Conservation (phyloP, 2,888 invertebrate genomes). For the Neuroscelio doddi region DNA sequence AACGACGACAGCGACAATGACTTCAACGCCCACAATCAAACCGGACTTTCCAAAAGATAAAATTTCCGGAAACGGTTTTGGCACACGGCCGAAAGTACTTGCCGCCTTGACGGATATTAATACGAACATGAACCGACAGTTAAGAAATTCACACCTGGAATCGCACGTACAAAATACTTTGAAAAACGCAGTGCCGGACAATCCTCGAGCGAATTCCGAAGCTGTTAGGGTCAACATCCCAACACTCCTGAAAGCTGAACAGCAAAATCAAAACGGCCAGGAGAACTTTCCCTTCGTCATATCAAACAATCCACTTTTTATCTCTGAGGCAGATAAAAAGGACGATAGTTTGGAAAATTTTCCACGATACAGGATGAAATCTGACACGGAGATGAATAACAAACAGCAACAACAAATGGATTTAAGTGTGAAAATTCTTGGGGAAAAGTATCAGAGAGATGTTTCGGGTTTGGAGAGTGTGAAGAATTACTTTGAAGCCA, state of each 20-base stretch:
- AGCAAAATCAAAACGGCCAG: slow-evolving; percentile 61
- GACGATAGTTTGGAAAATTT: slow-evolving; percentile 64
- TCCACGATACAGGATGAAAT: slow-evolving; percentile 62
- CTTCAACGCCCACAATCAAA: slow-evolving; percentile 35
- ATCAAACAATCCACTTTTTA: slow-evolving; percentile 67
- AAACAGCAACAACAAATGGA: slow-evolving; percentile 52
- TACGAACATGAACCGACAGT: slow-evolving; percentile 55
- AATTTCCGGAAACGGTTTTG: slow-evolving; percentile 60
- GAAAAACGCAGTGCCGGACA: slow-evolving; percentile 56
- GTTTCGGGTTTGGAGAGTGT: slow-evolving; percentile 65
- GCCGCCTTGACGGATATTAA: slow-evolving; percentile 52
- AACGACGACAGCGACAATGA: no score
- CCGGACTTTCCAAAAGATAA: slow-evolving; percentile 52
- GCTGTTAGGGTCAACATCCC: slow-evolving; percentile 61
- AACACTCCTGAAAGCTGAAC: slow-evolving; percentile 59
- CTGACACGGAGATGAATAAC: slow-evolving; percentile 62
- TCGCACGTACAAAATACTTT: no score
- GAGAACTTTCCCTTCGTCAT: slow-evolving; percentile 65
- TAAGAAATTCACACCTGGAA: slow-evolving; percentile 52
- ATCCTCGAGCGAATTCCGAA: slow-evolving; percentile 59
- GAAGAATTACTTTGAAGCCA: slow-evolving; percentile 66
- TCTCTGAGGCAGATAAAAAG: slow-evolving; percentile 62
- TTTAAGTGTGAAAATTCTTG: slow-evolving; percentile 59
- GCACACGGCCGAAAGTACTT: slow-evolving; percentile 60
- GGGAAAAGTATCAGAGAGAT: slow-evolving; percentile 67